A percentile compares a stretch with the other conserved stretches of the same genome.
These are phyloP conservation scores for Nymphalis io DNA, from an alignment of 1,140 invertebrate genomes.

Conservation along the genomic window DNA sequence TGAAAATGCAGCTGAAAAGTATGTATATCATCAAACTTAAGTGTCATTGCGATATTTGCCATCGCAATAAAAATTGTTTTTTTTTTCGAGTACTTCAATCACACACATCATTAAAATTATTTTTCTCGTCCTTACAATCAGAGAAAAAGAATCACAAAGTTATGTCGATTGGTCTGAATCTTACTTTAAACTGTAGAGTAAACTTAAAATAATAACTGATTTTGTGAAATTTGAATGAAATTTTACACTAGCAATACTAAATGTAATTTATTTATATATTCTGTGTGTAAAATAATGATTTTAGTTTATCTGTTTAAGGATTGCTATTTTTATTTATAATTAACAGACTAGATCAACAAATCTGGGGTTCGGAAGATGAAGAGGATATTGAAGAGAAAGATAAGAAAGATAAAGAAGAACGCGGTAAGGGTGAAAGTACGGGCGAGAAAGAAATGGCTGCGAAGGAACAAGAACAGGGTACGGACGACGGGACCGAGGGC, in stretches of 20 bases:
- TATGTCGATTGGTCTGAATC: no score
- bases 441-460: slow-evolving; percentile 86
- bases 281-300: no score
- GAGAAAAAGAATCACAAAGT: no score
- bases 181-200: no score
- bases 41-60: not conserved
- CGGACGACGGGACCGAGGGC: slow-evolving; percentile 82
- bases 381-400: slow-evolving; percentile 84
- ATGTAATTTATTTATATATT: no score
- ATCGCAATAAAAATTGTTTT: not conserved
- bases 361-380: slow-evolving; percentile 94
- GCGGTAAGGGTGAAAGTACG: slow-evolving; percentile 73
- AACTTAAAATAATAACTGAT: no score
- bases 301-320: no score
- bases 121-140: no score
- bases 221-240: no score
- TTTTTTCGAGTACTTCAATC: no score
- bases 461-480: slow-evolving; percentile 85
- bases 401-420: slow-evolving; percentile 84
- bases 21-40: slow-evolving; percentile 64
- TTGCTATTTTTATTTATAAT: slow-evolving; percentile 2
- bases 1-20: slow-evolving; percentile 89
- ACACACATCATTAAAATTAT: no score
- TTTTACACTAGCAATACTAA: no score
- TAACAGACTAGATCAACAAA: slow-evolving; percentile 85